Conservation (phyloP, 92 coral and sea anemone genomes). For the Galaxea fascicularis region DNA sequence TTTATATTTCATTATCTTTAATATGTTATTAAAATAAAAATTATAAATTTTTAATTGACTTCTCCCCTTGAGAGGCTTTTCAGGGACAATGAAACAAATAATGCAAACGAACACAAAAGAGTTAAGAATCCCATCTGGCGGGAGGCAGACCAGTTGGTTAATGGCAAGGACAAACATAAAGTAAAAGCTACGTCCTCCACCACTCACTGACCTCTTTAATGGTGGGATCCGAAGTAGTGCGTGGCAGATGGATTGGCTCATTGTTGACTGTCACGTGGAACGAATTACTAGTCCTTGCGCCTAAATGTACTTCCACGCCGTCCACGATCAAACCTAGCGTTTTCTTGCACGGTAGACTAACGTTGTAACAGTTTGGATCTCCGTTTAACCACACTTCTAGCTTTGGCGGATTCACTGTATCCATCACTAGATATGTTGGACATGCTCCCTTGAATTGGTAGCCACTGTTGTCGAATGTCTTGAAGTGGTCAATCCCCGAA, state of each 20-base stretch:
- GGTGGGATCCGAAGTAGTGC: slow-evolving; percentile 63
- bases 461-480: slow-evolving; percentile 87
- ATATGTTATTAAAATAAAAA: too few species aligned
- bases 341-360: slow-evolving; percentile 76
- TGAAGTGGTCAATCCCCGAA: slow-evolving; percentile 82
- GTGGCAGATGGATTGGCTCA: slow-evolving; percentile 50
- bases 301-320: slow-evolving; percentile 53
- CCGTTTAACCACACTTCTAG: slow-evolving; percentile 77
- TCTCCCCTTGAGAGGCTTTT: too few species aligned
- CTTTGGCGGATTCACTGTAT: slow-evolving; percentile 45
- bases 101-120: too few species aligned
- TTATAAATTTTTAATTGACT: too few species aligned
- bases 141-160: too few species aligned
- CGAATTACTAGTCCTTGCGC: slow-evolving; percentile 27
- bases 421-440: slow-evolving; percentile 72
- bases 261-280: slow-evolving; percentile 63
- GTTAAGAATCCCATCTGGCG: too few species aligned
- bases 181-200: too few species aligned
- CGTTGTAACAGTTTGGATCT: slow-evolving; percentile 71
- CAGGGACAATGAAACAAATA: too few species aligned
- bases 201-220: slow-evolving; percentile 69
- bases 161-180: too few species aligned
- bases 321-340: slow-evolving; percentile 61
- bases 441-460: slow-evolving; percentile 83
- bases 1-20: too few species aligned